Conservation (phyloP, 2,113 vertebrate genomes). For the Cyphomyrus discorhynchus region DNA sequence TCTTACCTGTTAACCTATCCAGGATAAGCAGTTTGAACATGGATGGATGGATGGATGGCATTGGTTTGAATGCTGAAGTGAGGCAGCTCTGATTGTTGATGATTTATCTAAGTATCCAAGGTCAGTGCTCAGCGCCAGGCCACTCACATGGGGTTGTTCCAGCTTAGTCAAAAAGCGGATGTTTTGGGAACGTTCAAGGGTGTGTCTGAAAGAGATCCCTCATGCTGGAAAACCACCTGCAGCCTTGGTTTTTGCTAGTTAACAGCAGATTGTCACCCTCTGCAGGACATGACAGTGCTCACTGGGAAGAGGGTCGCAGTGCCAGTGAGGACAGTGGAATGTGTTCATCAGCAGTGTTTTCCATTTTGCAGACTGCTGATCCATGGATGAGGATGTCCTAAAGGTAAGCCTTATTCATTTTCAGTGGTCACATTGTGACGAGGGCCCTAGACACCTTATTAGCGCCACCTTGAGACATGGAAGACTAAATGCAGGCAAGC, state of each 20-base stretch:
- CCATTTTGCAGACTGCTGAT: conserved; percentile 75
- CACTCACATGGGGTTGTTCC: not conserved
- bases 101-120: not conserved
- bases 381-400: conserved; percentile 75
- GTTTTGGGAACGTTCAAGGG: not conserved
- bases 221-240: not conserved
- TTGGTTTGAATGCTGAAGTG: not conserved
- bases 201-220: not conserved
- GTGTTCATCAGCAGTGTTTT: conserved; percentile 74
- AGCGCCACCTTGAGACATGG: not conserved
- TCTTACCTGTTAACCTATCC: not conserved
- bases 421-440: not conserved
- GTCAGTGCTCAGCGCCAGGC: not conserved
- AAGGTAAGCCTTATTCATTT: conserved; percentile 62
- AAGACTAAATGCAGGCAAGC: not conserved
- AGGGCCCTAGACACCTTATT: not conserved
- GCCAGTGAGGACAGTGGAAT: conserved; percentile 74
- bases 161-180: not conserved
- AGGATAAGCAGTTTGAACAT: not conserved
- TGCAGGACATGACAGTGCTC: conserved; percentile 83
- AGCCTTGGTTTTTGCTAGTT: not conserved
- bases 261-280: not conserved
- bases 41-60: not conserved
- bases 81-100: not conserved
- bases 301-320: conserved; percentile 79